Conservation (phyloP, 53 echinoderm and acorn worm species). For the Arbacia lixula region DNA sequence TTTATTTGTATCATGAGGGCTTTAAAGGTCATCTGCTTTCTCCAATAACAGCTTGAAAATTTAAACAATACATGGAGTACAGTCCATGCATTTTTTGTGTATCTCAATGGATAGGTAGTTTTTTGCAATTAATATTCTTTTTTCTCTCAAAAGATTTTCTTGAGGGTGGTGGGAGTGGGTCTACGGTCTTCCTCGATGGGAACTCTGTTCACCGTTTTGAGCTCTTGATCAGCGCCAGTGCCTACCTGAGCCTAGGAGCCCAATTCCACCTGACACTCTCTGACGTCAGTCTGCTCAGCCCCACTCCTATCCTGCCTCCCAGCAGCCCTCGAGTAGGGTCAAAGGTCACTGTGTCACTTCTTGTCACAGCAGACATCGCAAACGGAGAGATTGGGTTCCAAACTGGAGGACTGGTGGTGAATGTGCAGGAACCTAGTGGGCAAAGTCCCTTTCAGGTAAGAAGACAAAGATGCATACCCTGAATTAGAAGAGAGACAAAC, state of each 20-base stretch:
- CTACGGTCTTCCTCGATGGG: conserved; percentile 74
- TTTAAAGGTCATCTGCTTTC: no score
- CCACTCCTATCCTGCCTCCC: conserved; percentile 71
- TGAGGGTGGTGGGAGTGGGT: conserved; percentile 39
- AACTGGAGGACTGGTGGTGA: conserved; percentile 22
- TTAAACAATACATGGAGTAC: no score
- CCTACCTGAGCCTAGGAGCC: conserved; percentile 83
- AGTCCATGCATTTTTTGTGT: no score
- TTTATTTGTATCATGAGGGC: no score
- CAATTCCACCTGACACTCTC: conserved; percentile 66
- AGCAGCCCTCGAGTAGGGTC: conserved; percentile 81
- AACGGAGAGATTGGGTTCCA: conserved; percentile 97
- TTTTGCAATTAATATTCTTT: no score
- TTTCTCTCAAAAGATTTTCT: no score
- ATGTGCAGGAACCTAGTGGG: conserved; percentile 74
- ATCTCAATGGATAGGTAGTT: no score
- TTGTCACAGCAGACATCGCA: conserved; percentile 68
- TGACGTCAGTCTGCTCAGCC: conserved; percentile 57
- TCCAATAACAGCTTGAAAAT: no score
- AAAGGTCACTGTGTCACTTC: conserved; percentile 62
- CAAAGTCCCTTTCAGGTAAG: conserved; percentile 50
- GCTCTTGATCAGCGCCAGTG: conserved; percentile 65
- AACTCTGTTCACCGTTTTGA: conserved; percentile 77
- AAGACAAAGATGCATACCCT: no score
- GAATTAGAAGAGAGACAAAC: no score